Base-by-base conservation (phyloP, 2,888 invertebrate species). In the Cosmorhoe ocellata region DNA sequence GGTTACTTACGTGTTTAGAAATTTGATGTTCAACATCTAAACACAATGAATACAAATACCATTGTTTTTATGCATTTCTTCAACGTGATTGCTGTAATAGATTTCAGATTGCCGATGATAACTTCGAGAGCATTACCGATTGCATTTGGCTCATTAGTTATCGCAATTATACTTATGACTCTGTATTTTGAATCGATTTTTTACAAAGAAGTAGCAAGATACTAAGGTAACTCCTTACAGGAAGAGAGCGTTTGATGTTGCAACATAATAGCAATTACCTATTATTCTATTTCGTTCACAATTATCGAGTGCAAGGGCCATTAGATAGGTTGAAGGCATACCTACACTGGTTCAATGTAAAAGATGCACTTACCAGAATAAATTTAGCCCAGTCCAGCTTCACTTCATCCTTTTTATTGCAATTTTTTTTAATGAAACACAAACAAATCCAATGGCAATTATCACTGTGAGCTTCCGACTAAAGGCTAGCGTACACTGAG, bases 1-100 rank as follows among this genome's bases (percentile, higher is more conserved):
- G 84, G 81, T 67, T 64, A 73, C 18, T 18, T 3, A 18, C 69
- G 67, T 70, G 74, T 81, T 79, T 78, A 67, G 74, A 78, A 76
- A 81, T 76, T 74, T 63, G 67, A 66, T 59, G 53, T 64, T 67
- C 60, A 56, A 58, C 61, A 68, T 73, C 66, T 63, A n/a, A n/a
- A 48, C 49, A 61, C 58, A 57, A 59, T 66, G 64, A 64, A 61
- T 56, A 55, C 56, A 56, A 34, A 58, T 55, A 57, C 56, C 47
- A 57, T 59, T 63, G 54, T 58, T 59, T 51, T 56, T 59, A 56
- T 51, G 31, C 18, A 48, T 44, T 56, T 54, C 42, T 47, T 42
- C 40, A 47, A 49, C 36, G 41, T 50, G 41, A 54, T 52, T 40
- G 8, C 13, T 39, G 12, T 31, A 39, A 52, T 43, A 38, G 34